Evolutionary conservation across 1,140 invertebrate genomes (phyloP).

Genomic region (Drosophila busckii): DNA sequence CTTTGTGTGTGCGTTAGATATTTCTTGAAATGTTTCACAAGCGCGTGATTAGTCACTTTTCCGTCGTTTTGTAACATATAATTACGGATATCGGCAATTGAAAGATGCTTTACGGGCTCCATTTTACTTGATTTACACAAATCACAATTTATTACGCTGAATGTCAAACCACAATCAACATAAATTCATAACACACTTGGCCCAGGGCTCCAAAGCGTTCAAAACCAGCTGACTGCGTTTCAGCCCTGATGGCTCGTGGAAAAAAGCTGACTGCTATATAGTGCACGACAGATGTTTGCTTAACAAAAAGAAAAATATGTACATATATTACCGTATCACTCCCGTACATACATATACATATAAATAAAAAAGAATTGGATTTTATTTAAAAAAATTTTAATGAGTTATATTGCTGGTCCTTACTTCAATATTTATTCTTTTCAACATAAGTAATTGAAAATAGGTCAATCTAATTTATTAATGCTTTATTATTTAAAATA

Average conservation of each 20-base stretch:
- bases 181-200: conserved; percentile 50
- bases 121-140: conserved; percentile 79
- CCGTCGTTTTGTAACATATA: conserved; percentile 91
- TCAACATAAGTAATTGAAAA: no score
- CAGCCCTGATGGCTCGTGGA: conserved; percentile 36
- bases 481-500: no score
- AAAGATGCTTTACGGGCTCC: conserved; percentile 86
- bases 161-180: conserved; percentile 30
- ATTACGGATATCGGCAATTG: conserved; percentile 88
- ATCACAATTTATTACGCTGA: conserved; percentile 25
- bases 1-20: conserved; percentile 84
- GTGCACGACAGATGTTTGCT: conserved; percentile 10
- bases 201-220: conserved; percentile 30
- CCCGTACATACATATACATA: no score
- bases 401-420: no score
- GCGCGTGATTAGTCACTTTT: conserved; percentile 90
- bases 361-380: no score
- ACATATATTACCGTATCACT: no score
- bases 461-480: no score
- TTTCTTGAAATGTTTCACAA: conserved; percentile 92
- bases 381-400: no score
- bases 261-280: conserved; percentile 53
- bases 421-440: no score
- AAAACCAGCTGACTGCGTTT: conserved; percentile 18
- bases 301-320: no score